A percentile compares a stretch with the other conserved stretches of the same genome.
phyloP scores from a whole-genome alignment of 2,797 vertebrate species.

The Denticeps clupeoides region DNA sequence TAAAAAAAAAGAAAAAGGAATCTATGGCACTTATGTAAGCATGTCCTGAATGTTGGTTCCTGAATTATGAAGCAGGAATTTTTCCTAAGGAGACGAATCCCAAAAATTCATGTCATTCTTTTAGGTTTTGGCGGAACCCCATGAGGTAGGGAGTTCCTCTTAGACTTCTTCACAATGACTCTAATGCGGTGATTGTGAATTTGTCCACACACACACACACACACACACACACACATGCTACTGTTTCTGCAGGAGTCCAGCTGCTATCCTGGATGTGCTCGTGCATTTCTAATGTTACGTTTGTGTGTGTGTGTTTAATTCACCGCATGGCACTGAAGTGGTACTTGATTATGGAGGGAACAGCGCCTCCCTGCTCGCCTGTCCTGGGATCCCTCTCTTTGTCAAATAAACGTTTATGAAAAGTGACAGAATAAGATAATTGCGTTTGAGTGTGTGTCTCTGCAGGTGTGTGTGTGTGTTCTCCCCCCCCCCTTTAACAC shows the following conservation, averaged over 20 bases:
- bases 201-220: background rate
- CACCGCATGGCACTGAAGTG: conserved; percentile 15
- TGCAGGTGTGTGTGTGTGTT: background rate
- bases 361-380: background rate
- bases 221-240: background rate
- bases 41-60: background rate
- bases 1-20: background rate
- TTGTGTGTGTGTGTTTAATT: background rate
- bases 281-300: background rate
- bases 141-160: background rate
- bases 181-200: background rate
- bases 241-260: background rate
- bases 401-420: conserved; percentile 4
- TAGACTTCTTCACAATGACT: conserved; percentile 1
- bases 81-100: too few relatives aligned
- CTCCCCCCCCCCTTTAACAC: background rate
- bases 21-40: background rate
- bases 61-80: background rate
- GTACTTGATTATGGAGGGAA: conserved; percentile 20
- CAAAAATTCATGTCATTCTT: background rate
- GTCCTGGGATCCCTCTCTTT: background rate
- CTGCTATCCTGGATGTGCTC: background rate
- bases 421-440: conserved; percentile 6
- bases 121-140: background rate
- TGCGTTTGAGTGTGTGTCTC: background rate